phyloP scores from a whole-genome alignment of 2,113 vertebrate genomes.

The Pyxicephalus adspersus region DNA sequence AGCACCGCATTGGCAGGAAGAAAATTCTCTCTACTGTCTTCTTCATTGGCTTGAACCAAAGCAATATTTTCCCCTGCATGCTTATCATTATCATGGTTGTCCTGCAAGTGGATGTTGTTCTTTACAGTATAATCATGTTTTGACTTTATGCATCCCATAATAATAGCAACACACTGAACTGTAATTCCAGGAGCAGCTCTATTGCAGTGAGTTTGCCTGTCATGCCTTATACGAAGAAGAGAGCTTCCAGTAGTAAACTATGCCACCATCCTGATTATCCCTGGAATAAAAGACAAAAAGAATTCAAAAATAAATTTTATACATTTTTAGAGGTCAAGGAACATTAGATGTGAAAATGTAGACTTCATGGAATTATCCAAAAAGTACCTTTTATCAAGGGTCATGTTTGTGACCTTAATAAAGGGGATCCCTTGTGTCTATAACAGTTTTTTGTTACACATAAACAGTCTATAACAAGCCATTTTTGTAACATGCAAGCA shows the following conservation, averaged over 20 bases:
- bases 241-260: neutral
- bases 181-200: neutral
- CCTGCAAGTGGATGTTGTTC: slow-evolving; percentile 66
- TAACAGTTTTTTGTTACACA: no score
- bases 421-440: no score
- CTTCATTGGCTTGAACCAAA: slow-evolving; percentile 64
- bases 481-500: no score
- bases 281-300: slow-evolving; percentile 57
- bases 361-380: no score
- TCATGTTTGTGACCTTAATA: no score
- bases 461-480: no score
- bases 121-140: slow-evolving; percentile 77
- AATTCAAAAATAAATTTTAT: no score
- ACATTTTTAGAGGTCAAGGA: no score
- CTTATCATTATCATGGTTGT: slow-evolving; percentile 56
- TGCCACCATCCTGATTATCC: slow-evolving; percentile 56
- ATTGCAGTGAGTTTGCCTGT: neutral
- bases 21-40: slow-evolving; percentile 49
- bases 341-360: no score
- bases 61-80: slow-evolving; percentile 69
- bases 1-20: slow-evolving; percentile 67
- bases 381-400: no score
- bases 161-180: slow-evolving; percentile 61
- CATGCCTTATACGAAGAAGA: slow-evolving; percentile 48
- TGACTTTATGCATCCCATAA: slow-evolving; percentile 96